Evolutionary conservation across 1,140 invertebrate genomes (phyloP).

Genomic region (Papilio polytes): DNA sequence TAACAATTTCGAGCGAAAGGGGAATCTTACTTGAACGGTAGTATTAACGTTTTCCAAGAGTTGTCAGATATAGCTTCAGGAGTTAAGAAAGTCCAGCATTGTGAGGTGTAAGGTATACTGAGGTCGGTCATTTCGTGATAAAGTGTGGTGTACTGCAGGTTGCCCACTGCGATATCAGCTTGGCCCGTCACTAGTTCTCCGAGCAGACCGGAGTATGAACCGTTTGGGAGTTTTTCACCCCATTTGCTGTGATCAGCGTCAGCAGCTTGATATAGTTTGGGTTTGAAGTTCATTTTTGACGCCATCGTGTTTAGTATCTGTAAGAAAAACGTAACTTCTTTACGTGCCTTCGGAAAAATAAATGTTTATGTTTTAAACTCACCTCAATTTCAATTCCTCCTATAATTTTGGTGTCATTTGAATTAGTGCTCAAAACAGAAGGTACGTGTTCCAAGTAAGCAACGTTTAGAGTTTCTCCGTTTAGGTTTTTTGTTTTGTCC

Average conservation of each 20-base stretch:
- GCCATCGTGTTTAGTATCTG: slow-evolving; percentile 88
- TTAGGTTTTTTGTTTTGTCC: slow-evolving; percentile 86
- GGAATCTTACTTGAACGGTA: slow-evolving; percentile 88
- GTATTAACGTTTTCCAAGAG: slow-evolving; percentile 92
- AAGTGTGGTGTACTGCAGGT: slow-evolving; percentile 89
- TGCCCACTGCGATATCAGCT: slow-evolving; percentile 90
- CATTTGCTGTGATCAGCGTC: slow-evolving; percentile 86
- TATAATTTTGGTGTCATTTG: slow-evolving; percentile 85
- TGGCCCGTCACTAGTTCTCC: slow-evolving; percentile 87
- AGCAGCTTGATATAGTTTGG: slow-evolving; percentile 86
- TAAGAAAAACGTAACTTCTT: slow-evolving; percentile 45
- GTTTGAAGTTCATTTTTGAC: slow-evolving; percentile 88
- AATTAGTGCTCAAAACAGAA: slow-evolving; percentile 84
- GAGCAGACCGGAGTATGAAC: slow-evolving; percentile 87
- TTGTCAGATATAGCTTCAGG: slow-evolving; percentile 91
- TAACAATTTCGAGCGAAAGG: no score
- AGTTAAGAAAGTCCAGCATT: slow-evolving; percentile 93
- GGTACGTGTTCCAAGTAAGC: slow-evolving; percentile 89
- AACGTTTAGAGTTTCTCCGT: slow-evolving; percentile 84
- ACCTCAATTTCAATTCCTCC: slow-evolving; percentile 83
- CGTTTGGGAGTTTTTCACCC: slow-evolving; percentile 86
- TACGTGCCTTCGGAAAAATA: neutral
- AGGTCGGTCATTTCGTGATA: slow-evolving; percentile 89
- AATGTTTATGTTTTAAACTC: neutral
- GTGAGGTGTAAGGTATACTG: slow-evolving; percentile 90